These are phyloP conservation scores for Cyprinodon diabolis DNA, from an alignment of 2,797 vertebrate species.

Conservation along the genomic window DNA sequence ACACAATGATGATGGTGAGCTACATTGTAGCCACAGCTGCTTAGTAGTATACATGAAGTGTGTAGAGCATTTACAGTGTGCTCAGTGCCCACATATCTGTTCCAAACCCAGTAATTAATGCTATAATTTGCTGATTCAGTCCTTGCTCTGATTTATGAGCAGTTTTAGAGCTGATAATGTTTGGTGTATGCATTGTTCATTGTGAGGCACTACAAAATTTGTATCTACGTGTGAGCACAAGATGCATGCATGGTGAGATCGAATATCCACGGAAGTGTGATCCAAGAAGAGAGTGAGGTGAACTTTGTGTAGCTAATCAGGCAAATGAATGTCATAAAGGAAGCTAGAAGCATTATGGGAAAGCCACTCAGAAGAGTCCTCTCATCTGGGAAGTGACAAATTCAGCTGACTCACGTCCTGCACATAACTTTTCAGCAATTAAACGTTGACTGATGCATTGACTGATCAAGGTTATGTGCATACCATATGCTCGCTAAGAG, in stretches of 20 bases:
- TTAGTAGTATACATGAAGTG: constrained; percentile 31
- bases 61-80: constrained; percentile 24
- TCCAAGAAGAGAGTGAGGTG: constrained; percentile 41
- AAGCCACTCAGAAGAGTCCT: constrained; percentile 36
- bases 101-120: constrained; percentile 71
- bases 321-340: constrained; percentile 72
- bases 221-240: neutral
- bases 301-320: constrained; percentile 78
- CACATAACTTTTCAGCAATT: constrained; percentile 66
- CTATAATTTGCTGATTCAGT: constrained; percentile 65
- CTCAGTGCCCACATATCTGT: constrained; percentile 45
- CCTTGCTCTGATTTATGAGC: constrained; percentile 68
- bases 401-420: constrained; percentile 26
- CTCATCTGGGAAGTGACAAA: constrained; percentile 44
- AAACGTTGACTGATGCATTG: constrained; percentile 76
- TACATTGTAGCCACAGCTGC: no score
- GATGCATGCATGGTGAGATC: constrained; percentile 13
- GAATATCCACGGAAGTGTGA: constrained; percentile 14
- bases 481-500: neutral
- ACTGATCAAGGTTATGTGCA: constrained; percentile 77
- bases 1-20: no score
- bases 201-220: constrained; percentile 11
- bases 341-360: constrained; percentile 41
- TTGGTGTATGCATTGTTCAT: constrained; percentile 54
- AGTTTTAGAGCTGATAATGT: constrained; percentile 73